Conservation (phyloP, 2,113 vertebrate species). For the Hydrolagus affinis region DNA sequence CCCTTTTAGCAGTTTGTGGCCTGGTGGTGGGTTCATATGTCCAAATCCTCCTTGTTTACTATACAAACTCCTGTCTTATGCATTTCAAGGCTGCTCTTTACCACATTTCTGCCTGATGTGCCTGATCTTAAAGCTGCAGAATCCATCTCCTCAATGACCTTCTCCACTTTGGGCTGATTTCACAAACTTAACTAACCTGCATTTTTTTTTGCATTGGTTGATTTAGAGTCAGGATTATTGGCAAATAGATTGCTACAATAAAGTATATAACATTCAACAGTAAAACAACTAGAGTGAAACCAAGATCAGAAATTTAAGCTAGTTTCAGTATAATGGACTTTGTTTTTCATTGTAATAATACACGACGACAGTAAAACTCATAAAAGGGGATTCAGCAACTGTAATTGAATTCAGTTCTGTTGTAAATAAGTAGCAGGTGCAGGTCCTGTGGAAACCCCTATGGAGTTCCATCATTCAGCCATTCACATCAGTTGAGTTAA, state of each 20-base stretch:
- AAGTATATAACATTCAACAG: background rate
- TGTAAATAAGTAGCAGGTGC: background rate
- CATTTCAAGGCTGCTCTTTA: no score
- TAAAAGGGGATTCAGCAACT: background rate
- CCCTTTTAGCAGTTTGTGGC: no score
- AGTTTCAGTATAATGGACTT: background rate
- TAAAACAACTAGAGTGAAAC: background rate
- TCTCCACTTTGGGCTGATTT: background rate
- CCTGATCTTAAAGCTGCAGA: background rate
- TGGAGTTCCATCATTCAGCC: background rate
- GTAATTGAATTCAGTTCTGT: constrained; percentile 10
- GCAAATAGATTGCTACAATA: background rate
- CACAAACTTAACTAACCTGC: background rate
- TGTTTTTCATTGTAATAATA: background rate
- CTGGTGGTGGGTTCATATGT: no score
- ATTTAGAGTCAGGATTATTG: background rate
- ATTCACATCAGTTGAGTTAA: background rate
- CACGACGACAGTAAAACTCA: background rate
- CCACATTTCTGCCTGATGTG: no score
- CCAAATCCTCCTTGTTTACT: no score
- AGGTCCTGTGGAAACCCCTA: background rate
- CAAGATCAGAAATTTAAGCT: background rate
- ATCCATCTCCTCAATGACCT: background rate
- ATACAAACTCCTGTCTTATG: no score
- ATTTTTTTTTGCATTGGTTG: background rate